Base-by-base conservation (phyloP, 1,140 invertebrate genomes). In the Macrostomum lignano region DNA sequence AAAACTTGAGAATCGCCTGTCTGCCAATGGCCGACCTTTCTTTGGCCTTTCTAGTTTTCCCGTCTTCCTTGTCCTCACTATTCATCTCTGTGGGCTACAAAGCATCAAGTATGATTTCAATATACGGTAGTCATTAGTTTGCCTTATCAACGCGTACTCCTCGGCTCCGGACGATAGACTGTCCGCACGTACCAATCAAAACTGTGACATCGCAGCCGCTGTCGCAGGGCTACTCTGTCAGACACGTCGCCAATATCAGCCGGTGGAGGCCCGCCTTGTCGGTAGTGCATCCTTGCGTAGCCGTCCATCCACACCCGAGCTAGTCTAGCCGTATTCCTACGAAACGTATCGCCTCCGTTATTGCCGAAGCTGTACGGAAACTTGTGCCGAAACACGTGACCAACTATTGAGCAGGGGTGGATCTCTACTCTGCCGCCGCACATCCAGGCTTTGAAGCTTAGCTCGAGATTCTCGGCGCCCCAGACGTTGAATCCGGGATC, bases 401-500 rank as follows among this genome's bases (percentile, higher is more conserved):
- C 86, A 0, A 94, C 84, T 49, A 84, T 75, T 5, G 81, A 88
- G 50, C 86, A 96, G 0, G 86, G 78, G 0, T 72, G 71, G 22
- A 93, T 88, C 59, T 91, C 76, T 0, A 96, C 67, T 30, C 65
- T 67, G 0, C 84, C 86, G 2, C 84, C 82, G 48, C 82, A 94
- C 59, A 84, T 79, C 86, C 86, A 94, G 0, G 82, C 69, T 45
- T 79, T 60, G 47, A 70, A 35, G 24, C 82, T 93, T 4, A 96
- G 58, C 59, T 94, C 86, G 36, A 94, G 60, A 60, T 94, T 77
- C 82, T 93, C 86, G 13, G 72, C 86, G 36, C 88, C 88, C 88
- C 86, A 94, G 42, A 96, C 94, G 55, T 96, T 86, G 53, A 96
- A 93, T 13, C 86, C 88, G 24, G 74, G 76, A 59, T 96, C 88